Evolutionary conservation across 2,888 invertebrate species (phyloP).

Genomic region (Pherbina coryleti): DNA sequence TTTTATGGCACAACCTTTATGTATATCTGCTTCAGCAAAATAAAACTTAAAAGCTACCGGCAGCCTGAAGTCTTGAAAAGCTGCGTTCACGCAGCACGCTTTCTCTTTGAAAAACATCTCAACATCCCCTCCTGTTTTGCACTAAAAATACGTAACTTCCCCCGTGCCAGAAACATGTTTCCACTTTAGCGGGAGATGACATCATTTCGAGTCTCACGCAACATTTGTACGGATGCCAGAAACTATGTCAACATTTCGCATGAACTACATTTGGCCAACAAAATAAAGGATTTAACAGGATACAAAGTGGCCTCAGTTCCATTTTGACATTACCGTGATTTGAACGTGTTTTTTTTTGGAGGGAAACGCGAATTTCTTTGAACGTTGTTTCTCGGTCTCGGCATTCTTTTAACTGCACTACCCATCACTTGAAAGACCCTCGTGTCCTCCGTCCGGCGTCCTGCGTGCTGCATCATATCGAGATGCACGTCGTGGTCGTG

Average conservation of each 20-base stretch:
- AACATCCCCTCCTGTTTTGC: neutral
- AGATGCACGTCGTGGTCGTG: constrained; percentile 40
- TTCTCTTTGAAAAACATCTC: neutral
- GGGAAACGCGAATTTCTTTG: neutral
- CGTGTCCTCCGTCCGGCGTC: neutral
- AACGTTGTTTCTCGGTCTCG: neutral
- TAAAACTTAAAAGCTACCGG: neutral
- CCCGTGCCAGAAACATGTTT: neutral
- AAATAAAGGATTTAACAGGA: constrained; percentile 60
- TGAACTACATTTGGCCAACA: constrained; percentile 47
- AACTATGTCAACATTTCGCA: constrained; percentile 35
- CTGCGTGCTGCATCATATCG: neutral
- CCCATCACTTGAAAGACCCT: neutral
- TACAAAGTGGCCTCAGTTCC: constrained; percentile 58
- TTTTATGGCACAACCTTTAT: neutral
- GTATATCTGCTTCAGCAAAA: too few relatives aligned
- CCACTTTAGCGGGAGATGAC: constrained; percentile 16
- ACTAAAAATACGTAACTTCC: neutral
- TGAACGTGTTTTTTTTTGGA: constrained; percentile 50
- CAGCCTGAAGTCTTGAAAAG: too few relatives aligned
- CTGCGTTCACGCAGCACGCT: neutral
- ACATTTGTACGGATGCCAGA: constrained; percentile 17
- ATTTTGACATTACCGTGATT: constrained; percentile 61
- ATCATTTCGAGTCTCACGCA: constrained; percentile 34
- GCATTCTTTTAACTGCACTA: neutral